Percentiles rank a stretch among this genome's conserved stretches.
phyloP scores from a whole-genome alignment of 2,113 vertebrate genomes.

The Microtus pennsylvanicus region DNA sequence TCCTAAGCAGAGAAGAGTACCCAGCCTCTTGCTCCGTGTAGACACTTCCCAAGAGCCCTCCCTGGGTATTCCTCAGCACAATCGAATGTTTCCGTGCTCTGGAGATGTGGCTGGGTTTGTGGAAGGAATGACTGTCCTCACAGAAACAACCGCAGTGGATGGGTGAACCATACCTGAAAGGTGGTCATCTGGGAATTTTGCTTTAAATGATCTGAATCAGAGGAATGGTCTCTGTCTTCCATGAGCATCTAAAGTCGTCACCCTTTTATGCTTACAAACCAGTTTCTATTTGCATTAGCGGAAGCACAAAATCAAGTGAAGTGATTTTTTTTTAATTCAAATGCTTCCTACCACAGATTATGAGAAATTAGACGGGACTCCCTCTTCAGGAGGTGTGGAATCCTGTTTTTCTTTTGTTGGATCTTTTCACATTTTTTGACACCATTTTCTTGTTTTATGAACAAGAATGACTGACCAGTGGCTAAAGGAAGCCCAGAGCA shows the following conservation, averaged over 20 bases:
- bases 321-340: conserved; percentile 83
- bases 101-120: background rate
- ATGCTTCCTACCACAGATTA: conserved; percentile 81
- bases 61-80: fast-evolving
- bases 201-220: conserved; percentile 85
- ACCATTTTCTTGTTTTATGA: conserved; percentile 64
- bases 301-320: conserved; percentile 84
- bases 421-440: conserved; percentile 40
- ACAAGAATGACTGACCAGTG: conserved; percentile 56
- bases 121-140: conserved; percentile 51
- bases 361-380: conserved; percentile 77
- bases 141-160: background rate
- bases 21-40: fast-evolving
- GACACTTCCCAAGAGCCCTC: too few species aligned
- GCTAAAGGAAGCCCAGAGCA: conserved; percentile 75
- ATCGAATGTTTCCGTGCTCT: fast-evolving
- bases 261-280: conserved; percentile 79
- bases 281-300: conserved; percentile 84
- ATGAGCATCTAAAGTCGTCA: conserved; percentile 77
- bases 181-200: conserved; percentile 83
- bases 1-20: fast-evolving
- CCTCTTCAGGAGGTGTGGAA: conserved; percentile 76
- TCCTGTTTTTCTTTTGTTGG: conserved; percentile 65
- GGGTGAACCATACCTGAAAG: conserved; percentile 83
- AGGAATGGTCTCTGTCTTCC: conserved; percentile 78